Evolutionary conservation across 1,140 invertebrate genomes (phyloP), one percentile per base, ranked within the genome.

Genomic region (Steinernema feltiae): DNA sequence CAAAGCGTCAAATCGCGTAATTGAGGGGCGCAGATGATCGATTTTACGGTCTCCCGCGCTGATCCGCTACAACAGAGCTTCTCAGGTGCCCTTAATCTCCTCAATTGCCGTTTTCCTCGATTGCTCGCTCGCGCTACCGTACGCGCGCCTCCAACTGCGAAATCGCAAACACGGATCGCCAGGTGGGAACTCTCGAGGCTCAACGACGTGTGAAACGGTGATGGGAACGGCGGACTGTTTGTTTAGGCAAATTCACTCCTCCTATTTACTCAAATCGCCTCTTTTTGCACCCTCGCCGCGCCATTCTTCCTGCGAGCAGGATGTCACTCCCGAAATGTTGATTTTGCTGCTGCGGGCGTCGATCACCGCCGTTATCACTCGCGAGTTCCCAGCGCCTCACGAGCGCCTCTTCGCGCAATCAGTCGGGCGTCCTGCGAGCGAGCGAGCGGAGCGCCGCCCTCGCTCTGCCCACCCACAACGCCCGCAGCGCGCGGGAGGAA

Each of bases 31-130:
- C 24, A 21, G 35, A 41, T 41, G 12, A 27, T 63, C 53, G 53
- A 63, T 63, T 63, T 63, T 63, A 63, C 53, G 53, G 53, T 63
- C 53, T 63, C 53, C 41, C 53, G 53, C 15, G 24, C 53, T 63
- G 15, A 63, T 63, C 53, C 53, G 12, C 53, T 27, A 63, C 53
- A 63, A 27, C 7, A 46, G 41, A 27, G 53, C 53, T 63, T 63
- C 53, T 27, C 53, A 27, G 24, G 53, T n/a, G n/a, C n/a, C n/a
- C n/a, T n/a, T n/a, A n/a, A n/a, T n/a, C n/a, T n/a, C n/a, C n/a
- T n/a, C n/a, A n/a, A n/a, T n/a, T n/a, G n/a, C n/a, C n/a, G n/a
- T n/a, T n/a, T n/a, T n/a, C n/a, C n/a, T n/a, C n/a, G n/a, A n/a
- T n/a, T n/a, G n/a, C n/a, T n/a, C n/a, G n/a, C n/a, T n/a, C n/a